phyloP scores from a whole-genome alignment of 2,113 vertebrate genomes.

The Coptodon rendalli region DNA sequence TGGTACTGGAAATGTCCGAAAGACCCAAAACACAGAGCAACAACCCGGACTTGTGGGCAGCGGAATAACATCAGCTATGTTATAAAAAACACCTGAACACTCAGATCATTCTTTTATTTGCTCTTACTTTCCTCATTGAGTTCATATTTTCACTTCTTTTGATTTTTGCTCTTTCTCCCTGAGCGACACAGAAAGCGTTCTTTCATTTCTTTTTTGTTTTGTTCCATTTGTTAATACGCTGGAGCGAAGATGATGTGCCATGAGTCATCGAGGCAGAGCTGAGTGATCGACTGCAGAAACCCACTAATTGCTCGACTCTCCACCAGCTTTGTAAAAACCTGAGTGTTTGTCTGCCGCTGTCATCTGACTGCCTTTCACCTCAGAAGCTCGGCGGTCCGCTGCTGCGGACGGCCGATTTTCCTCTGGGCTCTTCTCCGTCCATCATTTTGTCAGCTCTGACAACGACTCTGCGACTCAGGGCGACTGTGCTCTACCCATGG shows the following conservation, averaged over 20 bases:
- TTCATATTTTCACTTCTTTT: background rate
- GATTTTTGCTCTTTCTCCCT: background rate
- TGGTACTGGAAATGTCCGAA: background rate
- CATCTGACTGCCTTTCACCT: background rate
- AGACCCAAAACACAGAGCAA: background rate
- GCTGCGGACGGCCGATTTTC: background rate
- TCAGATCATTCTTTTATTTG: background rate
- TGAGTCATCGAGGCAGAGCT: background rate
- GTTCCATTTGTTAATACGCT: background rate
- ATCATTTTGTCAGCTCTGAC: conserved; percentile 10
- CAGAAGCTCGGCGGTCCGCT: background rate
- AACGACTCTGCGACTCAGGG: background rate
- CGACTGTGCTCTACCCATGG: background rate
- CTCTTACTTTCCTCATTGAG: background rate
- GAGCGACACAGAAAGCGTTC: background rate
- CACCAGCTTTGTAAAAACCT: background rate
- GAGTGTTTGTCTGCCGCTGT: background rate
- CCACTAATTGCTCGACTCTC: background rate
- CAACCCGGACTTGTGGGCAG: background rate
- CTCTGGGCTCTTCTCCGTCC: background rate
- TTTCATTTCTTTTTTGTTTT: background rate
- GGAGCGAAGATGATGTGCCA: background rate
- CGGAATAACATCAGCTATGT: background rate
- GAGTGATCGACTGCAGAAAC: background rate
- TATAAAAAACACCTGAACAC: background rate